These are phyloP conservation scores for Grallaria varia DNA, from an alignment of 2,113 vertebrate genomes.

Conservation along the genomic window DNA sequence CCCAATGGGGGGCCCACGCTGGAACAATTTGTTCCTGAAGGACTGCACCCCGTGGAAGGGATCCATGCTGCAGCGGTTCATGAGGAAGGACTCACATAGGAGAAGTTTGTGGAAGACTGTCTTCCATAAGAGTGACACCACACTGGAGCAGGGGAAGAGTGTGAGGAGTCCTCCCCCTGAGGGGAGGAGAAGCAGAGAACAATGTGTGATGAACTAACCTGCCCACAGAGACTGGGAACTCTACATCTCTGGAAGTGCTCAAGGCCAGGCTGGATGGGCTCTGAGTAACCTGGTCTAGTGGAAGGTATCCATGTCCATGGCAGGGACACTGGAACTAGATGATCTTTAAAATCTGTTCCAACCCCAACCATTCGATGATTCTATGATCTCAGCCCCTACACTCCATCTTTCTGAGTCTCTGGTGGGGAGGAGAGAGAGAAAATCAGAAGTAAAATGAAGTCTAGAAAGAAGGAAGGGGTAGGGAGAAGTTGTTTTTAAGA, in stretches of 20 bases:
- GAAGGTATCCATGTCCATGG: not conserved
- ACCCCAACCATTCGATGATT: not conserved
- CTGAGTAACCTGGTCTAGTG: not conserved
- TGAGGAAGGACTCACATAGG: not conserved
- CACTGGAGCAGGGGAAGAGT: not conserved
- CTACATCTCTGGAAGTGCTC: not conserved
- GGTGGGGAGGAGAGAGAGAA: not conserved
- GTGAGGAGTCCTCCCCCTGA: not conserved
- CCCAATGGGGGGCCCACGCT: too few relatives aligned
- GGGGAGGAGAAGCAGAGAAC: not conserved
- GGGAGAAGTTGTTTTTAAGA: not conserved
- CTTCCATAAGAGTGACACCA: not conserved
- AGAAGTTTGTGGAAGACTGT: not conserved
- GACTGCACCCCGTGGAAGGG: not conserved
- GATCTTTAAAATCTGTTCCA: not conserved
- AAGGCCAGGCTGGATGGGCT: not conserved
- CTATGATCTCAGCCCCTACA: not conserved
- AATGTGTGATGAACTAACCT: not conserved
- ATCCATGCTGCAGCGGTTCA: fast-evolving
- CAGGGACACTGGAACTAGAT: not conserved
- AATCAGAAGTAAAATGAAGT: fast-evolving
- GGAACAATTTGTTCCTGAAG: not conserved
- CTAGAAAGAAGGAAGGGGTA: not conserved
- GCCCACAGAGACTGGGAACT: not conserved
- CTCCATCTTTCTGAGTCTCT: not conserved